Evolutionary conservation across 2,888 invertebrate species (phyloP), one percentile per base, ranked within the genome.

Genomic region (Apamea sordens): DNA sequence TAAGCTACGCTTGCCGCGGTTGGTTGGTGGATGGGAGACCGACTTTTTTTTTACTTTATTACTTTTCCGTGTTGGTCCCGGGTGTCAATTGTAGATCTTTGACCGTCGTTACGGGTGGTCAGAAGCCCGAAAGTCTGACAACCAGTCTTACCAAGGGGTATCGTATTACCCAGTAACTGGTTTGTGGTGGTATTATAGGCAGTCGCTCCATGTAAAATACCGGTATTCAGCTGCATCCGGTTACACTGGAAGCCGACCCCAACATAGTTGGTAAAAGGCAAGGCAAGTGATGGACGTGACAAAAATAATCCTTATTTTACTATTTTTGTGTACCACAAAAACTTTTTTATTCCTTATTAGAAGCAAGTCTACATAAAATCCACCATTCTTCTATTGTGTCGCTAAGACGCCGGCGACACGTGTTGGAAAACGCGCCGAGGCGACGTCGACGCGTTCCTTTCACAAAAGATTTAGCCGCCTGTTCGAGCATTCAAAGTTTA

Each of bases 401-500:
- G 8, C 53, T 65, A 73, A 72, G 73, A 63, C 61, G 67, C 13
- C 11, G 56, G 28, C 56, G 53, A 80, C 80, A 84, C 73, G 65
- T 84, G 83, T 80, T 47, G 24, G 50, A 50, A 50, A 73, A 80
- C 13, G 61, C 67, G 44, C 15, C n/a, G 50, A 50, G 24, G 44
- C 59, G 73, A 36, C 56, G 44, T 15, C 47, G 36, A 59, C 63
- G 44, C 78, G 44, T 59, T 63, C 13, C 63, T 65, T 24, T 77
- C 77, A 85, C 85, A 87, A 87, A 86, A 85, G 87, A 76, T 80
- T 82, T 75, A 73, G 63, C 68, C 71, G 77, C 72, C 70, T 70
- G 72, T 75, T 82, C 68, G 47, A 80, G 74, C 75, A 82, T 86
- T 86, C 82, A 80, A 84, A 85, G 76, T 87, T 87, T 85, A 87